Conservation (phyloP, 2,797 vertebrate species). For the Lithobates sylvaticus region DNA sequence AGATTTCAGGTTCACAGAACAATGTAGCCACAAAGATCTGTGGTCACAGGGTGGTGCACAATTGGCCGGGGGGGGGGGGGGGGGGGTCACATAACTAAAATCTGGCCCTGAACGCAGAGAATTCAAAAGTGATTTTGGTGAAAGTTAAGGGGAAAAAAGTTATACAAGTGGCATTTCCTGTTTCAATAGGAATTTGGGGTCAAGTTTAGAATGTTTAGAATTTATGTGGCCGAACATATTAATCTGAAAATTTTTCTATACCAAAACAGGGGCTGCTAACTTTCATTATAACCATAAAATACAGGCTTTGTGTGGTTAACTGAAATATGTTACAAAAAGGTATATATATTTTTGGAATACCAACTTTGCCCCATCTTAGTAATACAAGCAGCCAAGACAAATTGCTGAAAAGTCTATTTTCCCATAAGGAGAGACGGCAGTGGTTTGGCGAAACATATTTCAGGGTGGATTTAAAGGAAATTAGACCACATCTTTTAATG, state of each 20-base stretch:
- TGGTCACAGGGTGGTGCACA: not conserved
- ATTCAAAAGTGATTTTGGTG: not conserved
- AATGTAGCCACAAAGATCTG: not conserved
- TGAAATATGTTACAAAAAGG: not conserved
- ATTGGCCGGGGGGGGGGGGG: no score
- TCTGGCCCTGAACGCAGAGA: no score
- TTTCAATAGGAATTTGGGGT: constrained; percentile 64
- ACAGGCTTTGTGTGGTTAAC: constrained; percentile 2
- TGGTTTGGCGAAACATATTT: not conserved
- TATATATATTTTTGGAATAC: not conserved
- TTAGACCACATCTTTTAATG: no score
- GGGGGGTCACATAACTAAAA: not conserved
- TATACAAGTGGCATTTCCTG: constrained; percentile 69
- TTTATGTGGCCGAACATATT: constrained; percentile 66
- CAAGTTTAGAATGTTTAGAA: constrained; percentile 65
- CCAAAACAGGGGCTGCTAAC: constrained; percentile 66
- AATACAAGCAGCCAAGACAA: not conserved
- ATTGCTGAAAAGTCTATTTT: not conserved
- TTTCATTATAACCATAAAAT: constrained; percentile 65
- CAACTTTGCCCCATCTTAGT: not conserved
- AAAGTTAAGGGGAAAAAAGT: constrained; percentile 9
- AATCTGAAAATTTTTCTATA: constrained; percentile 73
- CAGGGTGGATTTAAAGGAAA: no score
- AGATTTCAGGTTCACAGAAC: no score
- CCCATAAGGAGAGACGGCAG: no score